Base-by-base conservation (phyloP, 2,888 invertebrate genomes). In the Maniola hyperantus region DNA sequence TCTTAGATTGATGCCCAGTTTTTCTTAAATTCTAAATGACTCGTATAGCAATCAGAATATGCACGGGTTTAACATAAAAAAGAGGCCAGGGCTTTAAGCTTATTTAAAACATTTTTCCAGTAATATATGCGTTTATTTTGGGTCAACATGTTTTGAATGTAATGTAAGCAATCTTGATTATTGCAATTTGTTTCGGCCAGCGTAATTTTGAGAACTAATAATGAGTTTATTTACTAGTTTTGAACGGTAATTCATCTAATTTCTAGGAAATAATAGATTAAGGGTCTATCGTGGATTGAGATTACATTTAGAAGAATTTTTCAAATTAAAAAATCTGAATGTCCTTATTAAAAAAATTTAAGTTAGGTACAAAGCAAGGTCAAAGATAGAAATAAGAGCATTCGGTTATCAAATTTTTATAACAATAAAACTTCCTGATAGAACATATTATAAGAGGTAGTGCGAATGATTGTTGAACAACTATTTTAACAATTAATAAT, bases 161-260 rank as follows among this genome's bases (percentile, higher is more conserved):
- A 20, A 57, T 42, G 13, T 39, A 42, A 57, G 39, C 42, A 26
- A 10, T 20, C 7, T 42, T 13, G 39, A 57, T 39, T 42, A 57
- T 20, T 42, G 57, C 57, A 42, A 42, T 57, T 57, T 42, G 57
- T 20, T 57, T 18, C 20, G 42, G 13, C 7, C 39, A 7, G 6
- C 0, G 13, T 42, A 42, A 57, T 42, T 57, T 57, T 20, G n/a
- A 20, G 20, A 57, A 57, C 42, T 42, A 57, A 57, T 42, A 57
- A 57, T 57, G 42, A 57, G 39, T 57, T 57, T 20, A 20, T 57
- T 42, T 57, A 57, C 20, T 42, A 57, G 42, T 42, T 57, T 39
- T 13, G 57, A 26, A 20, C 42, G 39, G 57, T 20, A 15, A 57
- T 20, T 42, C 8, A 20, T 13, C 42, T 42, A 8, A 39, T 42